Evolutionary conservation across 1,140 invertebrate genomes (phyloP), one percentile per base, ranked within the genome.

Genomic region (Platyscapa corneri): DNA sequence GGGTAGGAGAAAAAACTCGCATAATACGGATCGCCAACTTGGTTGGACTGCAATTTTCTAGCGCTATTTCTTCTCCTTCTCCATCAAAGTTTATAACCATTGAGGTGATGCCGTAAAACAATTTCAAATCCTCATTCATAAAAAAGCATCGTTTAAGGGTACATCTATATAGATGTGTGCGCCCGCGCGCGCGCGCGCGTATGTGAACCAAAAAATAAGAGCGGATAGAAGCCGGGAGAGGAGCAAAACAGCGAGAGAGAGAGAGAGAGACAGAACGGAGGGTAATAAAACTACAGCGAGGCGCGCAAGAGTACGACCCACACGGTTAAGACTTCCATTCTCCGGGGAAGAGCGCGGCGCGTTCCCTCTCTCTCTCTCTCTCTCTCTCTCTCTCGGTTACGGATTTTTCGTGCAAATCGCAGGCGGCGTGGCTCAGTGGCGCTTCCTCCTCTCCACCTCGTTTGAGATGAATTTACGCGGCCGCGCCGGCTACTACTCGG

Each of bases 391-490:
- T 32, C 56, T 53, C 32, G 8, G 20, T 53, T 32, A 49, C 34
- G 82, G 39, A 83, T 83, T 83, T 83, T 83, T 83, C 82, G 72
- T 60, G 37, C 49, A 82, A 72, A 53, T 64, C 16, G 30, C 81
- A 27, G 37, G 27, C 37, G 39, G n/a, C 46, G 72, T 46, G 27
- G 32, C 76, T 56, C 70, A 34, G 18, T 46, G 60, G 60, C 64
- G 75, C 76, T 60, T 80, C 32, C 76, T 37, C 46, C 76, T 37
- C 46, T 70, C 64, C 46, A 39, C 42, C 83, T 83, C 76, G 83
- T 84, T 84, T 30, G 27, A 30, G 83, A 84, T 84, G 76, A 64
- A 84, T 84, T 84, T 84, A 84, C 83, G 83, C 83, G 83, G 83
- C 75, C 46, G 64, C 75, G 34, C 27, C 32, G 3, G 42, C 79